A percentile compares a stretch with the other conserved stretches of the same genome.
Conservation (phyloP, 2,888 invertebrate genomes). For the Agonum fuliginosum region DNA sequence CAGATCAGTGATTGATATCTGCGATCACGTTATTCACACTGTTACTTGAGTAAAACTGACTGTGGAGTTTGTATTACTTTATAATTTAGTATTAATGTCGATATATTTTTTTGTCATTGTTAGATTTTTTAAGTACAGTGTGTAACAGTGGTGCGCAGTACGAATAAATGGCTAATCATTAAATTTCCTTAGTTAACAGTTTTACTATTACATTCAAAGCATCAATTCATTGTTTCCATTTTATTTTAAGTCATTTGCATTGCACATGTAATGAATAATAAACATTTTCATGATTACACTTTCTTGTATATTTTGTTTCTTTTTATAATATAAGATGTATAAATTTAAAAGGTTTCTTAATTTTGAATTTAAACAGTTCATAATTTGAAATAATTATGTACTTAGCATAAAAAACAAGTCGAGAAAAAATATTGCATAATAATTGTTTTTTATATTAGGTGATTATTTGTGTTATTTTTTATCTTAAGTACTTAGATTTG, state of each 20-base stretch:
- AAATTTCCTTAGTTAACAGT: conserved; percentile 57
- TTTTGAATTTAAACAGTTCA: not conserved
- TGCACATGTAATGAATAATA: conserved; percentile 74
- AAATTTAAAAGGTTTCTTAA: conserved; percentile 13
- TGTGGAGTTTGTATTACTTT: conserved; percentile 42
- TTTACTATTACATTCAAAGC: conserved; percentile 60
- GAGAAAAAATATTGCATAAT: too few species aligned
- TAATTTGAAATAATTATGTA: too few species aligned
- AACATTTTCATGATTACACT: conserved; percentile 72
- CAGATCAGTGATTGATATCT: conserved; percentile 47
- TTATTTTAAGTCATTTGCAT: conserved; percentile 73
- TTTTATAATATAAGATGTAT: conserved; percentile 42
- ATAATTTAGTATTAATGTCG: conserved; percentile 43
- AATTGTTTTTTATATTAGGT: too few species aligned
- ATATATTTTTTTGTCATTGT: conserved; percentile 26
- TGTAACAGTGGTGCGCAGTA: conserved; percentile 33
- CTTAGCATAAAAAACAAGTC: too few species aligned
- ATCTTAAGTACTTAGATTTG: too few species aligned
- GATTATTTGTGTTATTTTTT: too few species aligned
- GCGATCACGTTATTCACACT: conserved; percentile 23
- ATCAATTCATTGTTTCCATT: conserved; percentile 67
- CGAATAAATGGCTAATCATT: conserved; percentile 55
- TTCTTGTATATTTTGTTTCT: conserved; percentile 53
- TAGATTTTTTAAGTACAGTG: conserved; percentile 37
- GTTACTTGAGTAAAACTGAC: conserved; percentile 19